Evolutionary conservation across 2,113 vertebrate species (phyloP), one percentile per base, ranked within the genome.

Genomic region (Lamprotornis superbus): DNA sequence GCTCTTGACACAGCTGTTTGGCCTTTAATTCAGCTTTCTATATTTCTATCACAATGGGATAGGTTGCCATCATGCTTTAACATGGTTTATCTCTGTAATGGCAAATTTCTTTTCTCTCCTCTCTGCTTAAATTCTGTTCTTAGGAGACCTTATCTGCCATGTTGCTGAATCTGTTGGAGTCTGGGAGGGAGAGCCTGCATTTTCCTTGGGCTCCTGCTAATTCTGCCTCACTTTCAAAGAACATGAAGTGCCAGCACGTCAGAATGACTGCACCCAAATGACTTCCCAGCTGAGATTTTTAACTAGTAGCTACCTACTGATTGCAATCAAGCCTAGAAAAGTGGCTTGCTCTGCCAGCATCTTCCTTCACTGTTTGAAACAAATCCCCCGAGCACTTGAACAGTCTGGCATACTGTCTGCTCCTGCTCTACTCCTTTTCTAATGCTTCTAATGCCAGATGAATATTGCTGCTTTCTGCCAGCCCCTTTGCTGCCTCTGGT

Each of bases 261-360:
- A 47, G 60, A 67, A 87, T 67, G 35, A 53, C 40, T 73, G 71
- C 59, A 77, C 59, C 73, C 88, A 85, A 87, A 83, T 79, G 78
- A 78, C 52, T 90, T 92, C 35, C 67, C 91, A 90, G 76, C 37
- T 86, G 83, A 85, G 70, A 86, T 73, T 90, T 96, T 94, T 92
- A 94, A 80, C 80, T 73, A 57, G 50, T 25, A 60, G 59, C 63
- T 92, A 47, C 61, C 39, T 60, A 55, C 61, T 55, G 78, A 90
- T 93, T 83, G 67, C 63, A 95, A 79, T 94, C 71, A 83, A 69
- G 71, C 31, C 46, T 50, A 42, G 52, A 75, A 67, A 83, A 94
- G 42, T 11, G 10, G 39, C 39, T 83, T 77, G 22, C 35, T 84
- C 64, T 39, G 60, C 42, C 55, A 67, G 46, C 22, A n/a, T 60